phyloP scores from a whole-genome alignment of 2,797 vertebrate genomes.

The Mormyrus proboscirostris region DNA sequence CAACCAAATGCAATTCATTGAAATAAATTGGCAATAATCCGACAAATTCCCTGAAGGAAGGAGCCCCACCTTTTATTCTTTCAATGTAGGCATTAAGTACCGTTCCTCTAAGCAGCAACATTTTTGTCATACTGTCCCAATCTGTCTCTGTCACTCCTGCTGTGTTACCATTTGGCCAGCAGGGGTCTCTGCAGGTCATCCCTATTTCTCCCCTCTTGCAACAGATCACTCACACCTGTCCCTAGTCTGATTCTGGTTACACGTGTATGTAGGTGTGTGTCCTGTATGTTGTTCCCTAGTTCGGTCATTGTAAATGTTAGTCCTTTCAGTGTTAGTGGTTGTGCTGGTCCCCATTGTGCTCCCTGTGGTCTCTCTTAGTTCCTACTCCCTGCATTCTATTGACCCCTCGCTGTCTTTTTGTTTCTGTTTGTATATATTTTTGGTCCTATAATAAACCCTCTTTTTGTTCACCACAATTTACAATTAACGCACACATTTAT shows the following conservation, averaged over 20 bases:
- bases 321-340: neutral
- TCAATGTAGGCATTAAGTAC: neutral
- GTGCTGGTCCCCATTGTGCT: neutral
- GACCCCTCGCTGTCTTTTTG: neutral
- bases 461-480: neutral
- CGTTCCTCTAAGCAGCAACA: neutral
- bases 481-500: neutral
- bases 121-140: neutral
- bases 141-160: neutral
- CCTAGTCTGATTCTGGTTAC: neutral
- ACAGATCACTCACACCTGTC: neutral
- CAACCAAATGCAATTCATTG: neutral
- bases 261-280: neutral
- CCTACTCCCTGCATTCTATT: neutral
- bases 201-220: neutral
- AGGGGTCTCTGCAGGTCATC: neutral
- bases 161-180: neutral
- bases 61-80: neutral
- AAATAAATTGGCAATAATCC: neutral
- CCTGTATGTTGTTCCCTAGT: neutral
- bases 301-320: neutral
- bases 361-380: neutral
- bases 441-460: neutral
- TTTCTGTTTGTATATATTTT: neutral
- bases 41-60: neutral